Conservation (phyloP, 2,888 invertebrate genomes). For the Poecilobothrus nobilitatus region DNA sequence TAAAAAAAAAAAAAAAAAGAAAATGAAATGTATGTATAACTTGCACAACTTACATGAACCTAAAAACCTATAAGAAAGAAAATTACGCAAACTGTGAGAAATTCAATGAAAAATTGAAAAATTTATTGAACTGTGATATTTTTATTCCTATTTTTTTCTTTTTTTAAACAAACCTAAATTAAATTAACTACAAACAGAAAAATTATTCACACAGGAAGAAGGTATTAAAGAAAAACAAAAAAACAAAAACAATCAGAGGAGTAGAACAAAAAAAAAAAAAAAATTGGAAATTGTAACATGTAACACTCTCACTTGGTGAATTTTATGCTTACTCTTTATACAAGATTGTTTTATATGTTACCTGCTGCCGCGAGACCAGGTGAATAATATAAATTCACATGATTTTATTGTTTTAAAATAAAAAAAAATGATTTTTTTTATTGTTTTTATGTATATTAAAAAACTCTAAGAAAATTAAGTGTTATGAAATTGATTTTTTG, state of each 20-base stretch:
- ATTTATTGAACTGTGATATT: neutral
- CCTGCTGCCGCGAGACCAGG: neutral
- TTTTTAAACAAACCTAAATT: neutral
- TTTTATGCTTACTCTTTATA: neutral
- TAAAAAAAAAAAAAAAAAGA: too few species aligned
- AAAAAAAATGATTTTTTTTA: too few species aligned
- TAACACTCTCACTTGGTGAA: neutral
- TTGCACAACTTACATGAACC: too few species aligned
- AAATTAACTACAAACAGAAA: neutral
- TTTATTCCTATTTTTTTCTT: neutral
- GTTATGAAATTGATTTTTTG: too few species aligned
- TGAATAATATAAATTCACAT: neutral
- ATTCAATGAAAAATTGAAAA: neutral
- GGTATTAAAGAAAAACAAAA: neutral
- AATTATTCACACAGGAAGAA: slow-evolving; percentile 6
- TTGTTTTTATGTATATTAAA: too few species aligned
- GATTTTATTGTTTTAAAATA: neutral
- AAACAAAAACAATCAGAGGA: too few species aligned
- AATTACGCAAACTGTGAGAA: slow-evolving; percentile 6
- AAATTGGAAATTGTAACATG: neutral
- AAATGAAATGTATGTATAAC: too few species aligned
- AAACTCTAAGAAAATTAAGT: too few species aligned
- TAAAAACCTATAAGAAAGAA: neutral
- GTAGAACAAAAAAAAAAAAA: neutral
- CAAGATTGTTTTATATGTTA: neutral